phyloP scores from a whole-genome alignment of 2,888 invertebrate genomes.

The Rhogogaster chlorosoma region DNA sequence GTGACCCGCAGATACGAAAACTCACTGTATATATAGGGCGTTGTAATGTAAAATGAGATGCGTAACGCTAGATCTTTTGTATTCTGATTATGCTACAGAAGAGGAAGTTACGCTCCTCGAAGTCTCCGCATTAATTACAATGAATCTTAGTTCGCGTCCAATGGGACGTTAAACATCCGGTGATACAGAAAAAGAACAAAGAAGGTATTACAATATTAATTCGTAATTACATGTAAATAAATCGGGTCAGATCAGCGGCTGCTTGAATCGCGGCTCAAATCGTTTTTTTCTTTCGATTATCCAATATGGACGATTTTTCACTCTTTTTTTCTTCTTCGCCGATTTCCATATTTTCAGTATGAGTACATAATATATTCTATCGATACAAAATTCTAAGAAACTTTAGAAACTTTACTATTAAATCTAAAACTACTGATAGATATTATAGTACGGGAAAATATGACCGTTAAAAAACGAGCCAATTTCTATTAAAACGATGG shows the following conservation, averaged over 20 bases:
- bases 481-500: no score
- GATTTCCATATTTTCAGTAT: no score
- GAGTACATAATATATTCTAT: no score
- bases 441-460: no score
- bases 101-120: background rate
- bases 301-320: background rate
- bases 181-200: background rate
- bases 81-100: background rate
- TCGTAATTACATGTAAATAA: background rate
- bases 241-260: background rate
- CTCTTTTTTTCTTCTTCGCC: no score
- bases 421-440: no score
- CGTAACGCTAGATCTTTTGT: background rate
- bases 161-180: slow-evolving; percentile 27
- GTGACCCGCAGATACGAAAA: no score
- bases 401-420: no score
- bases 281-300: background rate
- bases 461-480: no score
- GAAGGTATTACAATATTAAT: background rate
- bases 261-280: background rate
- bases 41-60: background rate
- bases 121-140: background rate
- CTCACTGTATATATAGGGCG: background rate
- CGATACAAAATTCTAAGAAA: no score
- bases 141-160: background rate